Base-by-base conservation (phyloP, 1,140 invertebrate species). In the Grapholita molesta region DNA sequence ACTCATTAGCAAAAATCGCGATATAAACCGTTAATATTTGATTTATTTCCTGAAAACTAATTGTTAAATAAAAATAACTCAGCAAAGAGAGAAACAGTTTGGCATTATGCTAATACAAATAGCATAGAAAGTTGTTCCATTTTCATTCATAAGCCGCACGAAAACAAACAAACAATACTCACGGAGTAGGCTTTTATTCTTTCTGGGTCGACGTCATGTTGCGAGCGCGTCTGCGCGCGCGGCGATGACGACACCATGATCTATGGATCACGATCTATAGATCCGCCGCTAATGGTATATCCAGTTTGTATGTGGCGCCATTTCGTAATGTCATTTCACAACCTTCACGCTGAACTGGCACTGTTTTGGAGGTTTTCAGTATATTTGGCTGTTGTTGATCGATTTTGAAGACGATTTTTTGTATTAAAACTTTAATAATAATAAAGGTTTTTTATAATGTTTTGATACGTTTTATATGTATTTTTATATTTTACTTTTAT, bases 241-340 rank as follows among this genome's bases (percentile, higher is more conserved):
- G 89, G 87, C 79, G 89, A 91, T 76, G 89, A 91, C 77, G 89
- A 91, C 74, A 91, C 89, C 89, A 91, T 91, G 79, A 85, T 89
- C 83, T 84, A 84, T 84, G 69, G 82, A 85, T 85, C 82, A 82
- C 81, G 82, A 84, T 80, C 77, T 79, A 85, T 76, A 72, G 71
- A 75, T 78, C 80, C 69, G 28, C 69, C 57, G 33, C 61, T 77
- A 77, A 77, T 72, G 75, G 73, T 78, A 75, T 65, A 78, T 74
- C 72, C 72, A 21, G 67, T 35, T 68, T 28, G 42, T 61, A 18
- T 32, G 55, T 61, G 55, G 25, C 55, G 55, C 55, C 55, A 61
- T 61, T 25, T 61, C 6, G 42, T 15, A 52, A 52, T 61, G 55
- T 61, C 5, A 32, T 61, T 61, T 61, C 55, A 61, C 25, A 32